Evolutionary conservation across 2,113 vertebrate genomes (phyloP).

Genomic region (Solenodon paradoxus): DNA sequence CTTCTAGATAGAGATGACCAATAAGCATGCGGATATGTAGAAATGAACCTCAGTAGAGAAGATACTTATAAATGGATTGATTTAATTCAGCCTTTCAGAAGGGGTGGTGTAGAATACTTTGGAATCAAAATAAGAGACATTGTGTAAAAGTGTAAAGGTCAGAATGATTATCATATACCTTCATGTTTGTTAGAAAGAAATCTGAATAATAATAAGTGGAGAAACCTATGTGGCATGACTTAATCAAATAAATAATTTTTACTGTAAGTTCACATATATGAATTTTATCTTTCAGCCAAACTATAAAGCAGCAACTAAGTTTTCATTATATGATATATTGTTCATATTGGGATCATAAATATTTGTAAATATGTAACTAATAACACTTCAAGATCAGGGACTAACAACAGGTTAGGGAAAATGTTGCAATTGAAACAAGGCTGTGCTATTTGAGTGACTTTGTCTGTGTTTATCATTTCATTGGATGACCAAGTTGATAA

Average conservation of each 20-base stretch:
- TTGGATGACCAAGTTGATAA: neutral
- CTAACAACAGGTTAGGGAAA: neutral
- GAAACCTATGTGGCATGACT: neutral
- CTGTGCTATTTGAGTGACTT: neutral
- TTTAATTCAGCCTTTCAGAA: neutral
- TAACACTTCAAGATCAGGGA: neutral
- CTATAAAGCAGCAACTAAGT: neutral
- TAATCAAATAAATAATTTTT: neutral
- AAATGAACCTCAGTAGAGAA: neutral
- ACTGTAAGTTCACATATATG: too few species aligned
- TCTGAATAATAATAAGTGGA: neutral
- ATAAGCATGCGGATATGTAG: neutral
- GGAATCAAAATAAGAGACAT: neutral
- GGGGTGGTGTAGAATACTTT: neutral
- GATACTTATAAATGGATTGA: neutral
- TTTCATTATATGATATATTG: neutral
- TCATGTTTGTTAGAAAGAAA: neutral
- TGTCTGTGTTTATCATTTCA: neutral
- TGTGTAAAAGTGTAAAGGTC: neutral
- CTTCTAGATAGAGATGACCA: neutral
- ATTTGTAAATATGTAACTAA: neutral
- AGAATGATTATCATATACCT: neutral
- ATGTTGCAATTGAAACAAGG: neutral
- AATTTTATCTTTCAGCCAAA: neutral
- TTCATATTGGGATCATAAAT: neutral